phyloP scores from a whole-genome alignment of 2,113 vertebrate genomes.

The Callipepla squamata region DNA sequence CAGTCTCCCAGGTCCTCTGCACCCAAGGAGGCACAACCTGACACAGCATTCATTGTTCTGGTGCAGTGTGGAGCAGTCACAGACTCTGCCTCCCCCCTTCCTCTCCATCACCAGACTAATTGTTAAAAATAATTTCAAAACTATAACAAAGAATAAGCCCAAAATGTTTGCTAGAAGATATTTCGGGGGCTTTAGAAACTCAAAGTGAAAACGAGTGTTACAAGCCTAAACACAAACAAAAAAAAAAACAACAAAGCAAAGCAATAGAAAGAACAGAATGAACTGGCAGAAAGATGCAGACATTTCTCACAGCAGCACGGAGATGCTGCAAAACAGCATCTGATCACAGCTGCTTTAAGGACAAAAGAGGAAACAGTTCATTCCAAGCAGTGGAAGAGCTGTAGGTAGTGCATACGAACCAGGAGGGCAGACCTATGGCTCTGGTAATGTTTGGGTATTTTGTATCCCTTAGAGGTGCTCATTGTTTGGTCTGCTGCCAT shows the following conservation, averaged over 20 bases:
- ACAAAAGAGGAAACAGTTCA: background rate
- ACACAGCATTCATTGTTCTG: fast-evolving
- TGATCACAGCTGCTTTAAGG: background rate
- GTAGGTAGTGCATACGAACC: background rate
- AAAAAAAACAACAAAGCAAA: background rate
- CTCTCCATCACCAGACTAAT: background rate
- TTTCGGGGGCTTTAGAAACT: background rate
- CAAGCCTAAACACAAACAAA: background rate
- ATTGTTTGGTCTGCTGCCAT: background rate
- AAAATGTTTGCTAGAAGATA: background rate
- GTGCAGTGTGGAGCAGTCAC: background rate
- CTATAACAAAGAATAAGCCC: background rate
- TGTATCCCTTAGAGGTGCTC: background rate
- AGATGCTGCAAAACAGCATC: background rate
- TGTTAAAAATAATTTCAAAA: background rate
- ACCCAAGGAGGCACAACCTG: background rate
- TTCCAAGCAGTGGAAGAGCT: background rate
- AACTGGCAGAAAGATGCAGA: background rate
- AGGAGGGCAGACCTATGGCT: background rate
- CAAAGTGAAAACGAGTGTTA: background rate
- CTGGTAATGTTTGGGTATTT: background rate
- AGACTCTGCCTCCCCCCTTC: fast-evolving
- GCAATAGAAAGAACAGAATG: background rate
- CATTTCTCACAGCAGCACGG: background rate
- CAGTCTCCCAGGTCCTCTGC: background rate